Conservation (phyloP, 2,797 vertebrate genomes). For the Argentina silus region DNA sequence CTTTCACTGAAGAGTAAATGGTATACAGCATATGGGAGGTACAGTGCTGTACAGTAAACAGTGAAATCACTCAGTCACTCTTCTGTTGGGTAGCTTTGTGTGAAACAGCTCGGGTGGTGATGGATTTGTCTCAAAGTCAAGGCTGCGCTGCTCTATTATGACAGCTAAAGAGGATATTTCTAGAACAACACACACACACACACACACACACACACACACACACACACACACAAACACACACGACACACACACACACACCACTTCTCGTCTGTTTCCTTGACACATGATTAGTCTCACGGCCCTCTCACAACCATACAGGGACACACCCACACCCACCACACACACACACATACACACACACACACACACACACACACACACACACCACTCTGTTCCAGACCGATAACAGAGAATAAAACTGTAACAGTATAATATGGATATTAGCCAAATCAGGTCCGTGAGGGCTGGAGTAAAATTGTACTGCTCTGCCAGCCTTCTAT, state of each 20-base stretch:
- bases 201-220: conserved; percentile 30
- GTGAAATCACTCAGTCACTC: conserved; percentile 9
- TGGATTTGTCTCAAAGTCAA: conserved; percentile 29
- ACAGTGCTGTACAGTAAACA: conserved; percentile 1
- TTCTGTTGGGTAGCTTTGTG: conserved; percentile 16
- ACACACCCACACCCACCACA: conserved; percentile 14
- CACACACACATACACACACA: conserved; percentile 5
- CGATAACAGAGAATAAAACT: background rate
- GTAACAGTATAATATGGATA: too few species aligned
- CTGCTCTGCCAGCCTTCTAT: background rate
- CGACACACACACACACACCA: conserved; percentile 41
- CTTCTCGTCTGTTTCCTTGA: conserved; percentile 33
- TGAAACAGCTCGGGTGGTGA: conserved; percentile 12
- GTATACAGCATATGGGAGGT: conserved; percentile 11
- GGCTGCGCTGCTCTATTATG: conserved; percentile 24
- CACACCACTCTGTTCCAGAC: background rate
- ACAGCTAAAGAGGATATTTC: conserved; percentile 18
- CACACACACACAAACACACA: conserved; percentile 26
- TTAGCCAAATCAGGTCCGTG: background rate
- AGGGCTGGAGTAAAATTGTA: background rate
- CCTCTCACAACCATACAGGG: conserved; percentile 17
- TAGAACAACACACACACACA: background rate
- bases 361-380: conserved; percentile 4
- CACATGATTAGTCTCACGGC: conserved; percentile 24
- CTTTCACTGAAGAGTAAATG: background rate